Evolutionary conservation across 2,113 vertebrate genomes (phyloP), one percentile per base, ranked within the genome.

Genomic region (Chauna torquata): DNA sequence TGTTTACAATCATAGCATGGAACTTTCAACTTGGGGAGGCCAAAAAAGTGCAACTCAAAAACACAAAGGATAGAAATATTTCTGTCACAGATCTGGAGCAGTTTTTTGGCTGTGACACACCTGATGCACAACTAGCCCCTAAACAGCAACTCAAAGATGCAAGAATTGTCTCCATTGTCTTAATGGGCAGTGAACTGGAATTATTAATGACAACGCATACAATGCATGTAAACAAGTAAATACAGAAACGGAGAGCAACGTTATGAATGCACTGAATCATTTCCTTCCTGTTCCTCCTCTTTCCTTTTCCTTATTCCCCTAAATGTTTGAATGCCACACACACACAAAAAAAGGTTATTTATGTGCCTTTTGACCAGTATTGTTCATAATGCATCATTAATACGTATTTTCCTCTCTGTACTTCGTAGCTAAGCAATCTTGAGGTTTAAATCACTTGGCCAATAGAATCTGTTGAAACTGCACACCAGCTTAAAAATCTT

Each of bases 281-380:
- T 90, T 96, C 92, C 95, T 95, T 96, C 93, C 96, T 92, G 93
- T 90, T 94, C 66, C 94, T 95, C 89, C 89, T 96, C 87, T 32
- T 96, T 92, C 83, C 76, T 93, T 83, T 94, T 96, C 92, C 85
- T 84, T 89, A 76, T 45, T 70, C 47, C 47, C 49, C 69, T 70
- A 55, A 91, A 62, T 71, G 76, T 77, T 93, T 88, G 50, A 95
- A 92, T n/a, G 69, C 17, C 69, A 92, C 36, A 36, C 12, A 58
- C 69, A 70, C 68, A 74, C 44, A 66, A 71, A 57, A 57, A 87
- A 72, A 75, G 11, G 55, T 75, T 91, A 78, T 82, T 96, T 89
- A 64, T 76, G 65, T 85, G 69, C 40, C 81, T 96, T 91, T 85
- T 44, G 91, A 82, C 52, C 69, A 61, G 36, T 24, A 69, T 20